Percentiles rank a stretch among this genome's conserved stretches.
phyloP scores from a whole-genome alignment of 2,797 vertebrate genomes.

The Nannoperca obscura region DNA sequence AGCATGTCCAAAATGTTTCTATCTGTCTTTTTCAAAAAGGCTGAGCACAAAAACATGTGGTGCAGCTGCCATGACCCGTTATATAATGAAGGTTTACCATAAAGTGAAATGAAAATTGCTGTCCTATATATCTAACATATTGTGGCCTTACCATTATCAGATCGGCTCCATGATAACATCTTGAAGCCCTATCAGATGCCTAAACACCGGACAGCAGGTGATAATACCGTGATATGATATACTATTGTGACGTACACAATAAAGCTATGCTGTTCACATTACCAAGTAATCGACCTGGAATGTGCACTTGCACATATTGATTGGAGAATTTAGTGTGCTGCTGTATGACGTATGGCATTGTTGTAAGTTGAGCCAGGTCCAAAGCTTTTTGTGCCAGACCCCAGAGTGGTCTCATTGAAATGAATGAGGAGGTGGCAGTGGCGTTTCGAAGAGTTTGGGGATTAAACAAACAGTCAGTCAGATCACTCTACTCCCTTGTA shows the following conservation, averaged over 20 bases:
- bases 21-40: neutral
- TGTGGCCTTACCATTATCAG: slow-evolving; percentile 24
- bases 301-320: slow-evolving; percentile 29
- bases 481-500: neutral
- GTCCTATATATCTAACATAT: slow-evolving; percentile 5
- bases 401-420: neutral
- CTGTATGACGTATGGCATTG: slow-evolving; percentile 1
- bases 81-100: slow-evolving; percentile 7
- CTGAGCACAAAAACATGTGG: neutral
- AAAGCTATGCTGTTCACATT: slow-evolving; percentile 29
- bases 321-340: slow-evolving; percentile 16
- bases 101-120: slow-evolving; percentile 15
- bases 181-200: slow-evolving; percentile 22
- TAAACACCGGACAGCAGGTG: slow-evolving; percentile 25
- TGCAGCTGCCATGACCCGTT: slow-evolving; percentile 1
- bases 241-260: slow-evolving; percentile 21
- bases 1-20: slow-evolving; percentile 3
- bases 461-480: neutral
- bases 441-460: slow-evolving; percentile 5
- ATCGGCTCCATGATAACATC: slow-evolving; percentile 24
- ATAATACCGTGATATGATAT: slow-evolving; percentile 21
- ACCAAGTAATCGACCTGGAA: slow-evolving; percentile 39
- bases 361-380: slow-evolving; percentile 10
- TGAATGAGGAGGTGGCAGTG: slow-evolving; percentile 8
- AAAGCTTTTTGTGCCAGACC: neutral